phyloP scores from a whole-genome alignment of 2,888 invertebrate species.

The Calameuta idolon region DNA sequence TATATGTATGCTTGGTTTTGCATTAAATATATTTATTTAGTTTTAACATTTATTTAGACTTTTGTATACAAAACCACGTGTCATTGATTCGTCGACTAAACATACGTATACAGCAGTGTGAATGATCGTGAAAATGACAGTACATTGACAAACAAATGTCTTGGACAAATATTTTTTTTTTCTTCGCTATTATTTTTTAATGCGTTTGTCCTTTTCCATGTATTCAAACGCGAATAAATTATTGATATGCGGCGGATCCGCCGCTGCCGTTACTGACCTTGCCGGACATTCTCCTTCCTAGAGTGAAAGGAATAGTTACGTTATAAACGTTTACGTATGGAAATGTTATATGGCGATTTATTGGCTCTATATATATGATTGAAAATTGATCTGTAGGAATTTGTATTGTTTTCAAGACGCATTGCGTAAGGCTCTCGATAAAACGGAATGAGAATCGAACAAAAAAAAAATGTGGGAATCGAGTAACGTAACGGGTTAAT shows the following conservation, averaged over 20 bases:
- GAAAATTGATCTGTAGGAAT: neutral
- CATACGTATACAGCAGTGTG: neutral
- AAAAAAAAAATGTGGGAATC: neutral
- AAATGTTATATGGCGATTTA: neutral
- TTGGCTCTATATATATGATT: neutral
- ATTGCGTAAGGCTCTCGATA: neutral
- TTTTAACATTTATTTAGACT: too few relatives aligned
- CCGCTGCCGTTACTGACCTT: neutral
- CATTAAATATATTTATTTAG: too few relatives aligned
- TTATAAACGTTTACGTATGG: neutral
- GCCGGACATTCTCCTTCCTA: neutral
- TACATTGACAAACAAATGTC: neutral
- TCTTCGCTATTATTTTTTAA: neutral
- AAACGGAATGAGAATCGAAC: neutral
- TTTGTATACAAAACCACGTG: too few relatives aligned
- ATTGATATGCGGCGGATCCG: neutral
- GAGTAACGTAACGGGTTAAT: neutral
- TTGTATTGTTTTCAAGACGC: neutral
- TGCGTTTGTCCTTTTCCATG: neutral
- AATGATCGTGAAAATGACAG: neutral
- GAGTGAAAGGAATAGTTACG: neutral
- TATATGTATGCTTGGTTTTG: too few relatives aligned
- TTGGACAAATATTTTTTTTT: neutral
- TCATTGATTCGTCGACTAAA: too few relatives aligned
- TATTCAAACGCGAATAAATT: neutral